Percentiles rank a stretch among this genome's conserved stretches.
Conservation (phyloP, 2,797 vertebrate species). For the Falco columbarius region DNA sequence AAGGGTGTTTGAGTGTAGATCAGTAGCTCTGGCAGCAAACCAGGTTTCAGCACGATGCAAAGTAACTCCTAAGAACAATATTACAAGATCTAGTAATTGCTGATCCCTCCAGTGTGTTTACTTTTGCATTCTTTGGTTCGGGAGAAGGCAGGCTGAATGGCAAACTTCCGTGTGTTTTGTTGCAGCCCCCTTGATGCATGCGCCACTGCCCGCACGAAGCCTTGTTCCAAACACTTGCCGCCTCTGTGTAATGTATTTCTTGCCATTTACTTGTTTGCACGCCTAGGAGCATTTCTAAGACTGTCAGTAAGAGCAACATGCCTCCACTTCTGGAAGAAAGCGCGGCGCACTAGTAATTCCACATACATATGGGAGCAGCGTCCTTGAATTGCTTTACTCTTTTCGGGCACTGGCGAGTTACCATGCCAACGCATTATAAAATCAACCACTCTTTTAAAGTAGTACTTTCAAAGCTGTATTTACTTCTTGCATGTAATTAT, state of each 20-base stretch:
- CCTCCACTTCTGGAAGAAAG: not conserved
- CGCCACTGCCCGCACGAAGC: not conserved
- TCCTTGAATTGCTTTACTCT: not conserved
- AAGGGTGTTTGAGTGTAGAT: conserved; percentile 85
- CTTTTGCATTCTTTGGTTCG: conserved; percentile 58
- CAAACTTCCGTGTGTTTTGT: not conserved
- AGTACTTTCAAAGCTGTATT: conserved; percentile 68
- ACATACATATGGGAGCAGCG: not conserved
- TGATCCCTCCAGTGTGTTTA: conserved; percentile 72
- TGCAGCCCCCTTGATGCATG: not conserved
- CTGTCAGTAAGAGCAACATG: not conserved
- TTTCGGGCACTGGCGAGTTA: not conserved
- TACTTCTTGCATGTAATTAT: conserved; percentile 73
- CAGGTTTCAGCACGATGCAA: conserved; percentile 75
- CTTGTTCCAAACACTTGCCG: not conserved
- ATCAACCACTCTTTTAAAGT: conserved; percentile 51
- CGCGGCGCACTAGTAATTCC: not conserved
- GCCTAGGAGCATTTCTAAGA: not conserved
- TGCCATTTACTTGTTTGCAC: not conserved
- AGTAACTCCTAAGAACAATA: conserved; percentile 76
- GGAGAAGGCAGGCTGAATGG: conserved; percentile 18
- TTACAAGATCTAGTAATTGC: conserved; percentile 78
- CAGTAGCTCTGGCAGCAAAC: conserved; percentile 84
- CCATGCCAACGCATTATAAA: conserved; percentile 64
- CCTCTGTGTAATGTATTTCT: not conserved